Evolutionary conservation across 2,888 invertebrate genomes (phyloP), one percentile per base, ranked within the genome.

Genomic region (Athalia circularis): DNA sequence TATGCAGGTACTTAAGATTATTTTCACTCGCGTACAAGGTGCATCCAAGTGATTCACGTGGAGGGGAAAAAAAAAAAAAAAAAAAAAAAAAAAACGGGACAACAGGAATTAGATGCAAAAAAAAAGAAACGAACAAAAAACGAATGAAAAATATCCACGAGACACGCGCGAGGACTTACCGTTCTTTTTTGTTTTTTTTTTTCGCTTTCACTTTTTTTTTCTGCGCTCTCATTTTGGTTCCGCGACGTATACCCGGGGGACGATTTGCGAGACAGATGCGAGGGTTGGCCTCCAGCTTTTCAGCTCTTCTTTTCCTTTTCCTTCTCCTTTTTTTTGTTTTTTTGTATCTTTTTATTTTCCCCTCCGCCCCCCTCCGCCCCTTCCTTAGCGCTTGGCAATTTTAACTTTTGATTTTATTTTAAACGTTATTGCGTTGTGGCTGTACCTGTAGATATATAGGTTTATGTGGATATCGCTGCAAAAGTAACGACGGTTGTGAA

Each of bases 341-440:
- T 29, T 29, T 29, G 29, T 29, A 29, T 29, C 29, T 29, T 29
- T 29, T 29, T 29, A 29, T 29, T 29, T 29, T 29, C 2, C 29
- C 2, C 29, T 6, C 61, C 61, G 13, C 61, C 11, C 61, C 11
- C 9, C 61, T 8, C 5, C 61, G 13, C 11, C 6, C 61, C 61
- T 13, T 3, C 3, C 13, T n/a, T 43, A 29, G 29, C 68, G 13
- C 67, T 43, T 15, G 72, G 72, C 72, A 72, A 72, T 72, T 72
- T 72, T 72, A 72, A 72, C 72, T 72, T 72, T 72, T 72, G 72
- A 72, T 72, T 72, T 72, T 72, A 72, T 72, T 72, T 72, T 72
- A 72, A 72, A 72, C 72, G 59, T 72, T n/a, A 29, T 29, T 29
- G 54, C n/a, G n/a, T n/a, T 11, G 9, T 6, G 11, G n/a, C 54